phyloP scores from a whole-genome alignment of 2,888 invertebrate species.

The Mycalesis mineus region DNA sequence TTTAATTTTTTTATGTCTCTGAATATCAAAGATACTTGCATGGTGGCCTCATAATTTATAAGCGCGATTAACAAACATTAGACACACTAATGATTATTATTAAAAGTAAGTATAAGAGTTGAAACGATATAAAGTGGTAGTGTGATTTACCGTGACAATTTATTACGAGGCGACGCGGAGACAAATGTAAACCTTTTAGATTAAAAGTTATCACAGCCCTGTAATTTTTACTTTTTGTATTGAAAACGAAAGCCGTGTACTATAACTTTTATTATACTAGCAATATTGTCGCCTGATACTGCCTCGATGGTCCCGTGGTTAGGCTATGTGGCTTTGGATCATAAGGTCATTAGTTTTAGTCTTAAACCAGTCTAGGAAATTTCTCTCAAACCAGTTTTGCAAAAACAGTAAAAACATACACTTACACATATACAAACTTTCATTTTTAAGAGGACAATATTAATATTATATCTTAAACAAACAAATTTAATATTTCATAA shows the following conservation, averaged over 20 bases:
- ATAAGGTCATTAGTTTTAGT: not conserved
- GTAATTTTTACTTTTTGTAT: no score
- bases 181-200: not conserved
- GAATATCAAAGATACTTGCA: slow-evolving; percentile 26
- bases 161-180: slow-evolving; percentile 38
- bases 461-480: not conserved
- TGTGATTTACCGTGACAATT: slow-evolving; percentile 60
- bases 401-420: no score
- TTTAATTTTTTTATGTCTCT: not conserved
- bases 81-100: slow-evolving; percentile 32
- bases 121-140: slow-evolving; percentile 39
- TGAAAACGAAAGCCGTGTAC: no score
- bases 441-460: no score
- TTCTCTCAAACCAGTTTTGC: no score
- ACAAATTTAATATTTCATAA: not conserved
- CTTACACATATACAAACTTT: no score
- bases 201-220: no score
- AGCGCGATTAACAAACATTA: slow-evolving; percentile 37
- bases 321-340: no score
- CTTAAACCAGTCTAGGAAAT: no score
- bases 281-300: no score
- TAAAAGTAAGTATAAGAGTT: slow-evolving; percentile 31
- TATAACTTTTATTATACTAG: no score
- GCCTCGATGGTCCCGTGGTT: not conserved
- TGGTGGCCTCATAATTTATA: slow-evolving; percentile 54